Evolutionary conservation across 2,888 invertebrate genomes (phyloP), one percentile per base, ranked within the genome.

Genomic region (Camptogramma bilineatum): DNA sequence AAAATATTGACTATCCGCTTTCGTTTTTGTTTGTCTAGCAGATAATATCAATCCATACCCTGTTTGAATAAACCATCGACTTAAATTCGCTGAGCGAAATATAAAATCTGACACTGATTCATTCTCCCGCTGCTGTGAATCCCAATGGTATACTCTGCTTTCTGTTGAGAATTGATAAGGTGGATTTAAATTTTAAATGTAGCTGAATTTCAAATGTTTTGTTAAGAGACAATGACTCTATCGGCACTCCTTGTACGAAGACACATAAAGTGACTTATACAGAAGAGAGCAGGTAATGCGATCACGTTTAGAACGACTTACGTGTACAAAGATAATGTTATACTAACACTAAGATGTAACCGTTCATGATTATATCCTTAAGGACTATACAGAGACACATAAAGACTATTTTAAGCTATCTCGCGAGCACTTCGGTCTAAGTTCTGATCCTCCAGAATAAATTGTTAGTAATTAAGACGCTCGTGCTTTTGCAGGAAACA

Each of bases 51-150:
- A 57, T 63, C 50, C 42, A 52, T 72, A 44, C 21, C 2, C 64
- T 66, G 66, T 70, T 69, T 71, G 72, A 73, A 76, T 74, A 72
- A 72, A 73, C 66, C 71, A 69, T 70, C 44, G 9, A 67, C 62
- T 64, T 62, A 48, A 48, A 64, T 68, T 68, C 64, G 39, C 47
- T 54, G 13, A 18, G 62, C 34, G 46, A 62, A 17, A 61, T 62
- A 58, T 62, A 62, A 64, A 62, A 62, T 57, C 46, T 64, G 54
- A 52, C 59, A 52, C 54, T 66, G 66, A 63, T 65, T 52, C 28
- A 61, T 62, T 66, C 53, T 53, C 21, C 17, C 19, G 24, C 13
- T 52, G 46, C 24, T 31, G 48, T 54, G 52, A 64, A 59, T 64
- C 46, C n/a, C 13, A 64, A 31, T 58, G 13, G 34, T 19, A 56